Evolutionary conservation across 2,888 invertebrate species (phyloP).

Genomic region (Agapostemon virescens): DNA sequence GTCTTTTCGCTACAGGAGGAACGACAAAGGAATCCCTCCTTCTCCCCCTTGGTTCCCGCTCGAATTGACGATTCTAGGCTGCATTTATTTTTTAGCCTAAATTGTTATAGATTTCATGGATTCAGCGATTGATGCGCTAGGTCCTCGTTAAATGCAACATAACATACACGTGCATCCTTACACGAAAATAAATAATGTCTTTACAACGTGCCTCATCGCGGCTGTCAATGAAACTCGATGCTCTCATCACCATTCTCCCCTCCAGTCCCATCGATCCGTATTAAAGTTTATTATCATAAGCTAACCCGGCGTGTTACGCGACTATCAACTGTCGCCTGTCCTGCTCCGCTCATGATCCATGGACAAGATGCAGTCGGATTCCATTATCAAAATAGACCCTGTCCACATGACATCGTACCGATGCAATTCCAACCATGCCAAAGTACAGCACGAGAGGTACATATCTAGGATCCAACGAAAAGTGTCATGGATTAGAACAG

Average conservation of each 20-base stretch:
- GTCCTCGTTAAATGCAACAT: slow-evolving; percentile 27
- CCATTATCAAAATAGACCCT: neutral
- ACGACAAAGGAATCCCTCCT: neutral
- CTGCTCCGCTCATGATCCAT: neutral
- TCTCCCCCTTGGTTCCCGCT: neutral
- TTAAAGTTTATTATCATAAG: slow-evolving; percentile 1
- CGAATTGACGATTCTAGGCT: slow-evolving; percentile 17
- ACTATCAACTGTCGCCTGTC: neutral
- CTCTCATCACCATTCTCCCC: neutral
- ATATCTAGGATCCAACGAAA: neutral
- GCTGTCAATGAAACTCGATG: slow-evolving; percentile 3
- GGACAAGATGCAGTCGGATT: neutral
- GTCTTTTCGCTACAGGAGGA: neutral
- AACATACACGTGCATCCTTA: slow-evolving; percentile 50
- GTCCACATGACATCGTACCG: neutral
- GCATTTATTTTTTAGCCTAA: slow-evolving; percentile 20
- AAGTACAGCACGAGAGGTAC: neutral
- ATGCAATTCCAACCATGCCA: neutral
- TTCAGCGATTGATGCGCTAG: slow-evolving; percentile 3
- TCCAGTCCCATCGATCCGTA: neutral
- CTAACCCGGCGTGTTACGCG: slow-evolving; percentile 11
- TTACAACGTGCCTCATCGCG: slow-evolving; percentile 21
- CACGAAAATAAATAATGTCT: slow-evolving; percentile 52
- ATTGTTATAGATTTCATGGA: neutral
- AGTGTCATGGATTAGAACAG: neutral